Base-by-base conservation (phyloP, 2,113 vertebrate genomes). In the Daphoenositta chrysoptera region DNA sequence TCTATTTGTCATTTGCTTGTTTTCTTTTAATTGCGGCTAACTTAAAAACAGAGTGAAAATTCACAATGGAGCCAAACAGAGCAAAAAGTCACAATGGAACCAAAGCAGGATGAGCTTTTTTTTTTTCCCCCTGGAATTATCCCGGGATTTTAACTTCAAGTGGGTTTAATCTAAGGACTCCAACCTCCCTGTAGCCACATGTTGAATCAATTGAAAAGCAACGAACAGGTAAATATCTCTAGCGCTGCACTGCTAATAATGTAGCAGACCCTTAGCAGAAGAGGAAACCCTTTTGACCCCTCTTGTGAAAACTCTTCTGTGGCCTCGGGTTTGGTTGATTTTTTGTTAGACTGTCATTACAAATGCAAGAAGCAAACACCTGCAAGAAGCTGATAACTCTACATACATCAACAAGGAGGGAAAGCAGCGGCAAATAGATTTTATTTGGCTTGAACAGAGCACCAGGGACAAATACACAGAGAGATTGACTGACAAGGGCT, bases 181-280 rank as follows among this genome's bases (percentile, higher is more conserved):
- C 70, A 93, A 64, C 61, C 83, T 94, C 91, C 63, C 77, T 87
- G 87, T 60, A 88, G 70, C 78, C 84, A 92, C 97, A 96, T 95
- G 94, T 82, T 97, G 95, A 97, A 96, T 75, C 96, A 94, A 97
- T 95, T 97, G 94, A 94, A 97, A 93, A 92, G 78, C 86, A 95
- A 96, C 90, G 87, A 95, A 96, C 95, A 97, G 96, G 94, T 96
- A 96, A 97, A 97, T 97, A 96, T 97, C 94, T 91, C 73, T 96
- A 78, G 93, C 94, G 94, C 93, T 15, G 83, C 93, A 37, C 93
- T 82, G 88, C 91, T 97, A 95, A 91, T 96, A 96, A 96, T 48
- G 51, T 21, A 90, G 77, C 87, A 96, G 90, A 94, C 90, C 79
- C 96, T 92, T 86, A 85, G 65, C 80, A 93, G 69, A 75, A 90